Evolutionary conservation across 2,113 vertebrate species (phyloP).

Genomic region (Elgaria multicarinata): DNA sequence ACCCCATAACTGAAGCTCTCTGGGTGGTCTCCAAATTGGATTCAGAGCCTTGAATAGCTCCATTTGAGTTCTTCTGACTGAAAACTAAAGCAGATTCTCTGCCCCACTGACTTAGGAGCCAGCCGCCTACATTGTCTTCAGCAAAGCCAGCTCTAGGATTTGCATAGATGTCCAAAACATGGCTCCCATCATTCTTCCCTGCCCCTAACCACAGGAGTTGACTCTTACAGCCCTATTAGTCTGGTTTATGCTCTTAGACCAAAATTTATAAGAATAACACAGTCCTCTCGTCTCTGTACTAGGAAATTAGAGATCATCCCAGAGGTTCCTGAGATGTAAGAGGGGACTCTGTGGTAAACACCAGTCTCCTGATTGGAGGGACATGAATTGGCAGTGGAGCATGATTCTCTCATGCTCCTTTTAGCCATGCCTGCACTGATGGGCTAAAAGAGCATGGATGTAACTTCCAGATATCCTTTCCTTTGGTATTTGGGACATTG

Average conservation of each 20-base stretch:
- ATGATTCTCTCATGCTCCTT: neutral
- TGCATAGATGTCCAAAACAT: neutral
- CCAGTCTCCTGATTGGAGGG: neutral
- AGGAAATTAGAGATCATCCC: neutral
- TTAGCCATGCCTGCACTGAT: neutral
- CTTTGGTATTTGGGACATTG: neutral
- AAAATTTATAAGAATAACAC: neutral
- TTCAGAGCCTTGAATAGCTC: no score
- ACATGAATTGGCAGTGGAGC: neutral
- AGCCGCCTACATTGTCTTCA: no score
- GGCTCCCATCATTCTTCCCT: neutral
- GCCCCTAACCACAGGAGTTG: neutral
- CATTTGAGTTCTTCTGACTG: no score
- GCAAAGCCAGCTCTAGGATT: neutral
- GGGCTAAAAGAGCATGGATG: neutral
- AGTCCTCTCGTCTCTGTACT: neutral
- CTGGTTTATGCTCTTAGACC: neutral
- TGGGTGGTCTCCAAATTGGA: no score
- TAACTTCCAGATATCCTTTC: neutral
- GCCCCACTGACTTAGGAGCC: no score
- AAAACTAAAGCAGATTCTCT: no score
- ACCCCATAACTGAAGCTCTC: no score
- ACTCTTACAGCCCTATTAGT: neutral
- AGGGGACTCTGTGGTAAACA: neutral
- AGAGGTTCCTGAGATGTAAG: neutral